These are phyloP conservation scores for Ammodytes marinus DNA, from an alignment of 2,113 vertebrate genomes.

Conservation along the genomic window DNA sequence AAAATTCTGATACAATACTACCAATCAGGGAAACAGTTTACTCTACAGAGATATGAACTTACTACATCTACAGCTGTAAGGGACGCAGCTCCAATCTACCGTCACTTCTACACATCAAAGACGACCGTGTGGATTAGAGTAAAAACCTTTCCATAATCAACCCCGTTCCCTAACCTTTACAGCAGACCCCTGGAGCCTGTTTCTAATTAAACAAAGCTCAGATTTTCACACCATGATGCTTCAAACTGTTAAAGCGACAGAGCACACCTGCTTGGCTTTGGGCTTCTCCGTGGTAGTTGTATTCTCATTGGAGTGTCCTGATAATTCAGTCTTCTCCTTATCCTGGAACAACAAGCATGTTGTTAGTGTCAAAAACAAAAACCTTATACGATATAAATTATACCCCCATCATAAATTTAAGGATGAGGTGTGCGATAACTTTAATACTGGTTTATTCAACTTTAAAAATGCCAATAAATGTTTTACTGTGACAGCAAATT, in stretches of 20 bases:
- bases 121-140: too few species aligned
- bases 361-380: background rate
- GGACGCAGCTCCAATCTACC: too few species aligned
- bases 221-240: background rate
- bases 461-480: too few species aligned
- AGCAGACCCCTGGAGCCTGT: background rate
- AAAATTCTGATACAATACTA: too few species aligned
- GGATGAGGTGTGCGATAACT: background rate
- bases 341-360: conserved; percentile 45
- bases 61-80: too few species aligned
- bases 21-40: too few species aligned
- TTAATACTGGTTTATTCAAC: too few species aligned
- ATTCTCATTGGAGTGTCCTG: conserved; percentile 31
- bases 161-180: background rate
- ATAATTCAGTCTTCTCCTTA: conserved; percentile 50
- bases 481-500: conserved; percentile 18
- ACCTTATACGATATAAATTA: too few species aligned
- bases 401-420: too few species aligned
- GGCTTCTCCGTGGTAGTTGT: conserved; percentile 38
- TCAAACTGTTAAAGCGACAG: background rate
- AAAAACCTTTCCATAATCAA: too few species aligned
- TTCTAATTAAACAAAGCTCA: background rate
- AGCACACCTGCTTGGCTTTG: conserved; percentile 63
- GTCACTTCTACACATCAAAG: too few species aligned
- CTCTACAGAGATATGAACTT: too few species aligned